Conservation (phyloP, 1,140 invertebrate species). For the Drosophila truncata region DNA sequence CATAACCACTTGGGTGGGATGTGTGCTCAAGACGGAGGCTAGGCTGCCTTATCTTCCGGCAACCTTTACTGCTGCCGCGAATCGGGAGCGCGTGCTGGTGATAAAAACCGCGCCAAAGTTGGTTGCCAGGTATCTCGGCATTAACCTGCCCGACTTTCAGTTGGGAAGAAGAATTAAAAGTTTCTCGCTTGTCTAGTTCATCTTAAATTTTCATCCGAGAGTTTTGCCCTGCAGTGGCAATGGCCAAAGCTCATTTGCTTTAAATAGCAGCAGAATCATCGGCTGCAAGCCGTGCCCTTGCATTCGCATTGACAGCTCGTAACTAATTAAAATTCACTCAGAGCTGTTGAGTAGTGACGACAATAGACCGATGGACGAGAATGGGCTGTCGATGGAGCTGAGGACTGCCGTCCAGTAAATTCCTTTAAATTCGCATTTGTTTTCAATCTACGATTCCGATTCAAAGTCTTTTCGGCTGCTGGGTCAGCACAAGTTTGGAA, state of each 20-base stretch:
- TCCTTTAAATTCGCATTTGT: slow-evolving; percentile 6
- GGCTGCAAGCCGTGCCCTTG: slow-evolving; percentile 1
- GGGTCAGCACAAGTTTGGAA: slow-evolving; percentile 48
- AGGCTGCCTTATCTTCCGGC: slow-evolving; percentile 22
- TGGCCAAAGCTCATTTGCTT: slow-evolving; percentile 36
- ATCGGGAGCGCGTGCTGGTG: slow-evolving; percentile 28
- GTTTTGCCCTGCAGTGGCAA: not conserved
- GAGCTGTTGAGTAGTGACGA: slow-evolving; percentile 31
- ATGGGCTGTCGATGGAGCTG: slow-evolving; percentile 29
- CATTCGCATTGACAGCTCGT: not conserved
- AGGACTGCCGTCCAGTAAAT: not conserved
- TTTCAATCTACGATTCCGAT: not conserved
- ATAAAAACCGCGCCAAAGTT: slow-evolving; percentile 38
- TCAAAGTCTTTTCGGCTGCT: slow-evolving; percentile 16
- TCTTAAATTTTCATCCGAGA: slow-evolving; percentile 27
- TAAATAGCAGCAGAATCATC: slow-evolving; percentile 13
- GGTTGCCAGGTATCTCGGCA: slow-evolving; percentile 32
- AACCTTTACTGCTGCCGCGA: slow-evolving; percentile 11
- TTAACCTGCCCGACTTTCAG: slow-evolving; percentile 32
- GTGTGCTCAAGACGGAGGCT: slow-evolving; percentile 7
- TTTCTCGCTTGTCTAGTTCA: slow-evolving; percentile 33
- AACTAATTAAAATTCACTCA: slow-evolving; percentile 59
- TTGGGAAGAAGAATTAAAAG: slow-evolving; percentile 60
- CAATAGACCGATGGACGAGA: not conserved
- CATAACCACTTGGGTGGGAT: slow-evolving; percentile 3